Conservation (phyloP, 2,888 invertebrate species). For the Trisateles emortualis region DNA sequence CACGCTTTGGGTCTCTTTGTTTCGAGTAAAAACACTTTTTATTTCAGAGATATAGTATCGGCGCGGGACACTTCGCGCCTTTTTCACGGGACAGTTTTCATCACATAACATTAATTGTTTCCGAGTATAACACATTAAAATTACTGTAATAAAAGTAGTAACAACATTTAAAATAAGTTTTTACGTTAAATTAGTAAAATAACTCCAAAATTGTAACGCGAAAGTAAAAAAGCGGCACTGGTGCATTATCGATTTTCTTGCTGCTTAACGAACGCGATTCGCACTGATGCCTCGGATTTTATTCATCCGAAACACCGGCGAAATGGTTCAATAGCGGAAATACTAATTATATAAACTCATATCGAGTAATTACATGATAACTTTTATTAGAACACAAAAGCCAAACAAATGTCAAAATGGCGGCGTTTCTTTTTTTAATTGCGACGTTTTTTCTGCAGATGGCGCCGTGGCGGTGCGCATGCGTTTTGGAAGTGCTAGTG, state of each 20-base stretch:
- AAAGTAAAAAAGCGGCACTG: slow-evolving; percentile 83
- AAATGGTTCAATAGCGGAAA: slow-evolving; percentile 56
- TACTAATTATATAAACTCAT: slow-evolving; percentile 54
- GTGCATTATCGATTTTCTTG: slow-evolving; percentile 79
- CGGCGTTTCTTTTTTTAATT: slow-evolving; percentile 74
- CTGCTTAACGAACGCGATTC: slow-evolving; percentile 59
- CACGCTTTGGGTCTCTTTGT: slow-evolving; percentile 54
- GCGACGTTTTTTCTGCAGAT: slow-evolving; percentile 63
- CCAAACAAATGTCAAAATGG: slow-evolving; percentile 88
- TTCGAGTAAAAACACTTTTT: slow-evolving; percentile 54
- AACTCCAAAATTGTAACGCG: slow-evolving; percentile 59
- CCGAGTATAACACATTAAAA: slow-evolving; percentile 28
- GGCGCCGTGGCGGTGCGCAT: slow-evolving; percentile 75
- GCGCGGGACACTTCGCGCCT: slow-evolving; percentile 79
- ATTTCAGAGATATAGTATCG: slow-evolving; percentile 51
- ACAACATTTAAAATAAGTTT: slow-evolving; percentile 29
- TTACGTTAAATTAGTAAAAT: slow-evolving; percentile 45
- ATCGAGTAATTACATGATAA: slow-evolving; percentile 71
- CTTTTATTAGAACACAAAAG: slow-evolving; percentile 79
- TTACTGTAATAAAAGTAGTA: slow-evolving; percentile 36
- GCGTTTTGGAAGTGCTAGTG: slow-evolving; percentile 68
- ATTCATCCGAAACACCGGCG: slow-evolving; percentile 47
- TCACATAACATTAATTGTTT: slow-evolving; percentile 39
- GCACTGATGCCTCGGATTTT: slow-evolving; percentile 56
- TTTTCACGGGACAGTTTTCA: slow-evolving; percentile 68